phyloP scores from a whole-genome alignment of 2,888 invertebrate genomes.

The Dicranocentrus wangi region DNA sequence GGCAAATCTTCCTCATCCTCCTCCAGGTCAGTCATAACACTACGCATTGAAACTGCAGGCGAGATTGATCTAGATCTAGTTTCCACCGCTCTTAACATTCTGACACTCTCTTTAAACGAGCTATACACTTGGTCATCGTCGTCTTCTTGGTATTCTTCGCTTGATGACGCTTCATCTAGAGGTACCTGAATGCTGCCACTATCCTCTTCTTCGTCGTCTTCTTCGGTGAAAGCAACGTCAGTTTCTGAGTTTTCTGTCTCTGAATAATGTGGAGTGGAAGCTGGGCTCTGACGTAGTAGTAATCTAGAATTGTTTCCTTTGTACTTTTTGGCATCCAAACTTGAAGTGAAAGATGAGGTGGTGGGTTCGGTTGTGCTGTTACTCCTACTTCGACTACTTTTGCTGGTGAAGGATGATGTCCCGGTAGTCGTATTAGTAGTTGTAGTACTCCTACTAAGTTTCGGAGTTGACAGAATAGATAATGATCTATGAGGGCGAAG shows the following conservation, averaged over 20 bases:
- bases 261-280: neutral
- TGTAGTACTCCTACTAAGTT: neutral
- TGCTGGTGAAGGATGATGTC: neutral
- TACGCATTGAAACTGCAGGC: slow-evolving; percentile 39
- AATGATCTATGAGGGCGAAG: neutral
- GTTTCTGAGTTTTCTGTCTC: slow-evolving; percentile 34
- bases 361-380: slow-evolving; percentile 11
- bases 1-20: slow-evolving; percentile 46
- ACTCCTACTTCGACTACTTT: slow-evolving; percentile 29
- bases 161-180: slow-evolving; percentile 27
- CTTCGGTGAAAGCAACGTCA: slow-evolving; percentile 43
- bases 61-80: slow-evolving; percentile 14
- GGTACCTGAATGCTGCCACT: neutral
- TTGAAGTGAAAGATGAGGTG: slow-evolving; percentile 19
- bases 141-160: slow-evolving; percentile 23
- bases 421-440: neutral
- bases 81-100: slow-evolving; percentile 30
- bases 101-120: slow-evolving; percentile 41
- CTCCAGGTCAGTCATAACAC: slow-evolving; percentile 51
- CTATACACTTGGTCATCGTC: slow-evolving; percentile 27
- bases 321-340: slow-evolving; percentile 22
- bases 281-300: neutral
- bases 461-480: neutral
- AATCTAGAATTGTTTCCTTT: neutral
- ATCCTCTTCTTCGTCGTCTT: slow-evolving; percentile 19